A percentile compares a stretch with the other conserved stretches of the same genome.
Conservation (phyloP, 1,140 invertebrate species). For the Drosophila pectinifera region DNA sequence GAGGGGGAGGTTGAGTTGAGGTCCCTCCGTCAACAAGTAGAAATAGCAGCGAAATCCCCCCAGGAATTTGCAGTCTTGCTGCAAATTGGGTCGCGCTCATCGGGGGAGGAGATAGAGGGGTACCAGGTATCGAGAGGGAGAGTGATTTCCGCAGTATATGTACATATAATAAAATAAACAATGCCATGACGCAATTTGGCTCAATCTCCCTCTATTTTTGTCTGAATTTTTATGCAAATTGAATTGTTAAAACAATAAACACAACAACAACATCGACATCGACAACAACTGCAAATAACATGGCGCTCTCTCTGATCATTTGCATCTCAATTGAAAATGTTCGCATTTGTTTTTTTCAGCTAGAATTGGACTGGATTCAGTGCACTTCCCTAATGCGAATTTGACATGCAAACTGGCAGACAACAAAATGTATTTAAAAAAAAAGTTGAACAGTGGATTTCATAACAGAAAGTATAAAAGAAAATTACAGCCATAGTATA, state of each 20-base stretch:
- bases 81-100: slow-evolving; percentile 42
- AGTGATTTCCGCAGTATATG: slow-evolving; percentile 32
- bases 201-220: slow-evolving; percentile 37
- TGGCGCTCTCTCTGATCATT: slow-evolving; percentile 46
- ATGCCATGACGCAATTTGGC: slow-evolving; percentile 57
- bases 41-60: slow-evolving; percentile 34
- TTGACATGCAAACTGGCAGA: slow-evolving; percentile 42
- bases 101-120: background rate
- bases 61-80: slow-evolving; percentile 37
- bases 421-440: background rate
- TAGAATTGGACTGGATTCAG: slow-evolving; percentile 32
- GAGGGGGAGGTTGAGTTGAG: background rate
- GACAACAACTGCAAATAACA: slow-evolving; percentile 41
- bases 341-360: slow-evolving; percentile 14
- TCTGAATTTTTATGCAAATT: slow-evolving; percentile 55
- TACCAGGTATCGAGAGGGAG: slow-evolving; percentile 16
- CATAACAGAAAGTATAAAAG: slow-evolving; percentile 1
- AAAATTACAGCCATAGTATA: background rate
- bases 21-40: slow-evolving; percentile 38
- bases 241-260: slow-evolving; percentile 71
- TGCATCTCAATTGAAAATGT: slow-evolving; percentile 69
- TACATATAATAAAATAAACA: slow-evolving; percentile 47
- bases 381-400: slow-evolving; percentile 70
- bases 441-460: background rate
- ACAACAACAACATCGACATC: slow-evolving; percentile 49